Evolutionary conservation across 2,888 invertebrate genomes (phyloP), one percentile per base, ranked within the genome.

Genomic region (Mimachlamys varia): DNA sequence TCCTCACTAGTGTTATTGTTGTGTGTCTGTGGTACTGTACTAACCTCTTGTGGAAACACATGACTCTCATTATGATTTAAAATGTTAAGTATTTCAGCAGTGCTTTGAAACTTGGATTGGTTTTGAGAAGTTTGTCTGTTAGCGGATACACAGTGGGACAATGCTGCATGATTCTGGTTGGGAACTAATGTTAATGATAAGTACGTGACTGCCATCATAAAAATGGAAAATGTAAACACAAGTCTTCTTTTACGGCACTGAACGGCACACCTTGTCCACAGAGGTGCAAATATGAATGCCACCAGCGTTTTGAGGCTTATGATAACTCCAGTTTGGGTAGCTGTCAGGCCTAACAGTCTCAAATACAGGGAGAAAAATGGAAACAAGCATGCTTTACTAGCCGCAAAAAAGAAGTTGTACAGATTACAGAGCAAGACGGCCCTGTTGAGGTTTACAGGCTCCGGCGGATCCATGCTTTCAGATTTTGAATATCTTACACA

Each of bases 321-420:
- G 27, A 96, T 92, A 22, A 95, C 89, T 17, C 96, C 96, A 12
- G 94, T 94, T 91, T 96, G 94, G 37, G 94, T 93, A 12, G 96
- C 96, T 53, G 94, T 93, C 49, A 96, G 92, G 76, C 96, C 96
- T 15, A 96, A 92, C 10, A 94, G 91, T 88, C 96, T 94, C 88
- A 96, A 93, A 92, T 95, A 96, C 38, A 96, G 92, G 17, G 96
- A 94, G 76, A 96, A 93, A 90, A 96, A 96, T 88, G 96, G 96
- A 37, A 96, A 91, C 12, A 96, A 92, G 87, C 95, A 95, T 49
- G 95, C 95, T 92, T 96, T 95, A 87, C 95, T 95, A 13, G 95
- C 95, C 88, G 95, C 93, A 88, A 95, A 94, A 53, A 95, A 94
- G 90, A 96, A 94, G 90, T 94, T 93, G 91, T 95, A 96, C 38